These are phyloP conservation scores for Apodemus speciosus DNA, from an alignment of 2,113 vertebrate genomes.

Conservation along the genomic window DNA sequence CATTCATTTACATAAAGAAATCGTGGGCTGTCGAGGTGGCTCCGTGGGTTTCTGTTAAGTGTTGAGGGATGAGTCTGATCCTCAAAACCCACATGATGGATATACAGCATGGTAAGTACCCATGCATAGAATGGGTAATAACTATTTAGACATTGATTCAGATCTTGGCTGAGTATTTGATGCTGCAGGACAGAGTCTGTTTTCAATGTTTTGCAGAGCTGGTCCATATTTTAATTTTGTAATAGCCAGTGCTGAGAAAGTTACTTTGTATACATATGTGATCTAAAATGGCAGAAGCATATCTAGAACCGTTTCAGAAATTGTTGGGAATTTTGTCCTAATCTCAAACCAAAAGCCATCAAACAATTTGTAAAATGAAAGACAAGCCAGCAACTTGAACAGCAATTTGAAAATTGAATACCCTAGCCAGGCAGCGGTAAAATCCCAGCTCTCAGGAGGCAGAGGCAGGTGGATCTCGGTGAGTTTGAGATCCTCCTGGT, in stretches of 20 bases:
- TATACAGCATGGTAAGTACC: background rate
- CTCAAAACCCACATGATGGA: background rate
- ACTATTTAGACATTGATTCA: background rate
- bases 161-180: background rate
- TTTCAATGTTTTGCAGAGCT: background rate
- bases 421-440: background rate
- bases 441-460: background rate
- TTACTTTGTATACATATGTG: no score
- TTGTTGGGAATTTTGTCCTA: background rate
- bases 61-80: background rate
- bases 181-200: background rate
- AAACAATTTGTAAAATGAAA: background rate
- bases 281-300: no score
- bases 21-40: background rate
- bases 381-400: background rate
- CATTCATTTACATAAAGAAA: background rate
- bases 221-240: background rate
- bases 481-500: no score
- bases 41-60: background rate
- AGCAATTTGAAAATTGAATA: background rate
- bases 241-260: background rate
- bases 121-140: background rate
- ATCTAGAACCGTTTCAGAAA: background rate
- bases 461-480: no score
- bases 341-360: background rate